These are phyloP conservation scores for Pseudopipra pipra DNA, from an alignment of 2,113 vertebrate genomes.

Conservation along the genomic window DNA sequence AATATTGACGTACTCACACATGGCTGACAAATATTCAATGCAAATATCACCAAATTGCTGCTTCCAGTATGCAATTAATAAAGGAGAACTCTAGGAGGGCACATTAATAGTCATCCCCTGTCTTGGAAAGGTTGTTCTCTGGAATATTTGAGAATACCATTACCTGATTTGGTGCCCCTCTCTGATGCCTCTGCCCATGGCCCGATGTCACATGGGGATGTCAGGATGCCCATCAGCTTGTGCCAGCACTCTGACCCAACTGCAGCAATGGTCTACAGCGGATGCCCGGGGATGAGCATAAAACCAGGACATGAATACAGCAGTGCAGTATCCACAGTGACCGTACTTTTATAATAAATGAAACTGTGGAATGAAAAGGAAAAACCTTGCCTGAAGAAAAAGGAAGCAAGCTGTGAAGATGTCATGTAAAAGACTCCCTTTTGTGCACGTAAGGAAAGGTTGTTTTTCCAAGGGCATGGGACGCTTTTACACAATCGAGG, in stretches of 20 bases:
- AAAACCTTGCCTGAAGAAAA: constrained; percentile 31
- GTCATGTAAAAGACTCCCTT: neutral
- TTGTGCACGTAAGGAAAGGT: neutral
- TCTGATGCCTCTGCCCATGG: neutral
- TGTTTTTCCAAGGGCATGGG: constrained; percentile 7
- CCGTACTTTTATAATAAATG: neutral
- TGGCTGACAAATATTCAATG: neutral
- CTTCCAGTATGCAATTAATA: neutral
- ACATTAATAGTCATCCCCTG: neutral
- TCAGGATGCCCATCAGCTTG: neutral
- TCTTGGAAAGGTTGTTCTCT: neutral
- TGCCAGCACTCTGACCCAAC: neutral
- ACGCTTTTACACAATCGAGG: neutral
- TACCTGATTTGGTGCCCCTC: neutral
- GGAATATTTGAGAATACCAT: neutral
- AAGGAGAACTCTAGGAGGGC: neutral
- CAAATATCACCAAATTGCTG: neutral
- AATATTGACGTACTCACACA: neutral
- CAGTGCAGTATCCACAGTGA: neutral
- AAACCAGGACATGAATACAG: neutral
- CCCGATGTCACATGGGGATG: neutral
- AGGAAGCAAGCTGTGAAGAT: neutral
- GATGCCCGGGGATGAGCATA: neutral
- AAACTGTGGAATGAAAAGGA: neutral
- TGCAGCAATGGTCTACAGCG: neutral